Conservation (phyloP, 2,797 vertebrate genomes). For the Phyllotis vaccarum region DNA sequence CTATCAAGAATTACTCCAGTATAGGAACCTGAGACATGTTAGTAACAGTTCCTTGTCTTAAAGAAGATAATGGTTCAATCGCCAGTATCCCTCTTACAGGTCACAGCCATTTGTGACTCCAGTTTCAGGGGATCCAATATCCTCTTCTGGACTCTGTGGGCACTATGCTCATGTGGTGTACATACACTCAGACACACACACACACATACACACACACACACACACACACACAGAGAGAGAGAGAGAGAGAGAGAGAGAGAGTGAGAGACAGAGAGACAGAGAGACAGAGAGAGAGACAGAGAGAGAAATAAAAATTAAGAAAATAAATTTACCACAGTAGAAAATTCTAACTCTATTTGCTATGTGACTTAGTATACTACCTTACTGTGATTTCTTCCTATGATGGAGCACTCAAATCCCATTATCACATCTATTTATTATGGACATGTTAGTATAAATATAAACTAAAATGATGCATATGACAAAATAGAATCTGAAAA, state of each 20-base stretch:
- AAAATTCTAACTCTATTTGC: neutral
- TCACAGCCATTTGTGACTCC: neutral
- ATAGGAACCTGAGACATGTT: neutral
- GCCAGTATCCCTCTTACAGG: neutral
- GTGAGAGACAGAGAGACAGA: too few relatives aligned
- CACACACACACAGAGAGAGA: neutral
- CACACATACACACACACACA: neutral
- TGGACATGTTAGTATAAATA: neutral
- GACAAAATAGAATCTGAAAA: constrained; percentile 13
- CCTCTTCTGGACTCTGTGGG: too few relatives aligned
- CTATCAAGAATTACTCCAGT: neutral
- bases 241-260: too few relatives aligned
- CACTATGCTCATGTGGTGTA: neutral
- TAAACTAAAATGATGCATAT: neutral
- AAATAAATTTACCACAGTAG: neutral
- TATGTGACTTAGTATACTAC: neutral
- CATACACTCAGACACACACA: neutral
- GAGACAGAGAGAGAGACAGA: too few relatives aligned
- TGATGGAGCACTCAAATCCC: neutral
- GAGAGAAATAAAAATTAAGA: neutral
- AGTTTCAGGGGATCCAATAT: neutral
- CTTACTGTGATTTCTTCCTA: neutral
- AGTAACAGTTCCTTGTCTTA: neutral
- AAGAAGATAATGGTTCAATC: neutral
- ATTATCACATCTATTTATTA: neutral